Evolutionary conservation across 1,140 invertebrate species (phyloP).

Genomic region (Globodera rostochiensis): DNA sequence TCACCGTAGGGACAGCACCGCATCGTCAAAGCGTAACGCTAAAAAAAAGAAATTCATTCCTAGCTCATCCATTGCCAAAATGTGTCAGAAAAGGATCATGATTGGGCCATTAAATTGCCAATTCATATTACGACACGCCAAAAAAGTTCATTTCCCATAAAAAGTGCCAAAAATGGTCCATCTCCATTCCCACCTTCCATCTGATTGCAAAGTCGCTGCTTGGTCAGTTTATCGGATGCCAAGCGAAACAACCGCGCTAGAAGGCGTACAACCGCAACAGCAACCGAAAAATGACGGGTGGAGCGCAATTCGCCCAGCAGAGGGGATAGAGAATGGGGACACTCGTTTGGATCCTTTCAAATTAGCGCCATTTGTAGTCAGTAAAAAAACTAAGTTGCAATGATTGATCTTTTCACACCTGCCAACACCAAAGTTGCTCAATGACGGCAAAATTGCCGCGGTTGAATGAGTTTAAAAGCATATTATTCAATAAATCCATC

Average conservation of each 20-base stretch:
- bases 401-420: constrained; percentile 7
- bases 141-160: too few species aligned
- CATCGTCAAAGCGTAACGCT: constrained; percentile 8
- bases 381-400: neutral
- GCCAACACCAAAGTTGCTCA: constrained; percentile 44
- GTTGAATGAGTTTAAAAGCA: constrained; percentile 31
- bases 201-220: constrained; percentile 18
- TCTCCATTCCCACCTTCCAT: constrained; percentile 32
- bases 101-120: too few species aligned
- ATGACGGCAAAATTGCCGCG: constrained; percentile 37
- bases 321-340: constrained; percentile 23
- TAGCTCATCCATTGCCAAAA: neutral
- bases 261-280: constrained; percentile 10
- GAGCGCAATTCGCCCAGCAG: constrained; percentile 37
- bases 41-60: constrained; percentile 7
- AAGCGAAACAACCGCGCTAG: constrained; percentile 32
- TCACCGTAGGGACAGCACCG: constrained; percentile 2
- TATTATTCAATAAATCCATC: constrained; percentile 25
- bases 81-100: too few species aligned
- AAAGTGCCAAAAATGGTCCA: too few species aligned
- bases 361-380: neutral
- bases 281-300: constrained; percentile 18
- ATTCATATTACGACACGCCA: too few species aligned
- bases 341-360: constrained; percentile 29
- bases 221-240: constrained; percentile 34